Base-by-base conservation (phyloP, 2,113 vertebrate species). In the Gopherus flavomarginatus region DNA sequence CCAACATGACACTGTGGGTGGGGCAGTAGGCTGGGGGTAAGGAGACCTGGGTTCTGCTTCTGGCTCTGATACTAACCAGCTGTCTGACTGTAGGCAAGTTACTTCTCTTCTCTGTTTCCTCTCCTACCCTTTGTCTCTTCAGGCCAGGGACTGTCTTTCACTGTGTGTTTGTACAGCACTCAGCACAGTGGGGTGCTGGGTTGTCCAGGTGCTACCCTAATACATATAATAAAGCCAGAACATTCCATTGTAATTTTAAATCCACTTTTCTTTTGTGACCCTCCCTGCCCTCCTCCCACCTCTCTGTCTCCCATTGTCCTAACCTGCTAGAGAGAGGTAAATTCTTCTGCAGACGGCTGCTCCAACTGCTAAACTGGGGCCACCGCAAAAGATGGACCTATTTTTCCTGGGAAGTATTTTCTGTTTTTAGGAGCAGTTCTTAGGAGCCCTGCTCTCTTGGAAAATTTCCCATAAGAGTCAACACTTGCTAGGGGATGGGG, bases 371-470 rank as follows among this genome's bases (percentile, higher is more conserved):
- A 88, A 81, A 56, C 35, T 81, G 35, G 16, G 17, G 21, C 7
- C 44, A 59, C 26, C 31, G n/a, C 21, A 57, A 52, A n/a, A 24
- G 16, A 21, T 31, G 24, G 56, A n/a, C 35, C 24, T 31, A 26
- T 52, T 81, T 59, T 13, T 47, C 56, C 13, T 53, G 56, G 21
- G 49, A 59, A 78, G 13, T 44, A 78, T 12, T 42, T 75, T 13
- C 47, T 53, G 59, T 65, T 27, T 3, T 38, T 42, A 38, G 56
- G 21, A 62, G 56, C 16, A 65, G 86, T 24, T 42, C 10, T 52
- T 1, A 12, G 24, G 35, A 31, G 26, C 8, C 47, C 59, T 47
- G 27, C 1, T 0, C 17, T 7, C n/a, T 26, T n/a, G 7, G 47
- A 35, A 62, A 62, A 65, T 88, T 81, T 88, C 44, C 56, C 26